Evolutionary conservation across 2,113 vertebrate genomes (phyloP), one percentile per base, ranked within the genome.

Genomic region (Canis aureus): DNA sequence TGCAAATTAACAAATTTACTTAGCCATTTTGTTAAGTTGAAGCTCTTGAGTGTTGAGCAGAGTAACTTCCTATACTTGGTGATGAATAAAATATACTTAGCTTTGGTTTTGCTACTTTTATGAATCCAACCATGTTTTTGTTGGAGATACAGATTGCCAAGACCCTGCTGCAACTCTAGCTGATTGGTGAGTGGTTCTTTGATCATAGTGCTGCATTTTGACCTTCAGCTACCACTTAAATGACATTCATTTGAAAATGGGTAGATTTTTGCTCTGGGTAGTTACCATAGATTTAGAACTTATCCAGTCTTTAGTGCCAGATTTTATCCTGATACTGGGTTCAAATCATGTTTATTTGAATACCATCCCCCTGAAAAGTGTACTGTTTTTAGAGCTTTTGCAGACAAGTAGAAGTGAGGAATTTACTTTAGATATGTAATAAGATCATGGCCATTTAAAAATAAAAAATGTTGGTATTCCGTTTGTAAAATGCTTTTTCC

Each of bases 181-280:
- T 22, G 17, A 59, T 96, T 20, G 38, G 1, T 78, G 12, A 49
- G 1, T 78, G 12, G 79, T 85, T 59, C 17, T 78, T 90, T 73
- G 64, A 43, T 92, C 64, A 25, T 83, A 74, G 32, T 35, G 13
- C 49, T 79, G 55, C 13, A 49, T 89, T 73, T 92, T 84, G 66
- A 35, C n/a, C 8, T 92, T 85, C 11, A 78, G 57, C 25, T 89
- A 11, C 59, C 95, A 15, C 62, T 89, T 92, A 94, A 82, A 80
- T 86, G 76, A 85, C 22, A 80, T 7, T 82, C 23, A n/a, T 0
- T 88, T 96, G 71, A 89, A 91, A 96, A 59, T 73, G 71, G 64
- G 67, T 69, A 87, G 67, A 82, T 27, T 59, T 91, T 78, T 96
- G 49, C 62, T 93, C 93, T 95, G 60, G 17, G 7, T 88, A 84